Evolutionary conservation across 2,888 invertebrate species (phyloP), one percentile per base, ranked within the genome.

Genomic region (Zonitis immaculata): DNA sequence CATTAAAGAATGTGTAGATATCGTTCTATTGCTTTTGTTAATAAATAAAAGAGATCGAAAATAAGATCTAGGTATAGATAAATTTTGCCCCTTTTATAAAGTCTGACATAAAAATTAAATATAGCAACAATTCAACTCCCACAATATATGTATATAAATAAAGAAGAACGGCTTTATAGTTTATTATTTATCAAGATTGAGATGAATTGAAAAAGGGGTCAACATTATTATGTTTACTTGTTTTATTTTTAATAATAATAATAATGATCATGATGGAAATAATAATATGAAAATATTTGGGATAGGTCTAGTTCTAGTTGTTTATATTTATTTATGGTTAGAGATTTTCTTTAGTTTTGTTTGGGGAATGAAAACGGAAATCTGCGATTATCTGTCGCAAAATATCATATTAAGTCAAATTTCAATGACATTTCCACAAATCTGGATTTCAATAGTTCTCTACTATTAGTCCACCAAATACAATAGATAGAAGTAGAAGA

Each of bases 41-140:
- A 44, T 43, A 46, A 46, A 54, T 49, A 50, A 54, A 50, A 44
- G 50, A 54, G 49, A 49, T 47, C 18, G 39, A 39, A 35, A 47
- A 56, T 57, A 47, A 62, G 64, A 64, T 61, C 59, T 56, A 63
- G 66, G 65, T 65, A 64, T 56, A 63, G 66, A 65, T 65, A 64
- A 62, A 57, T 53, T 59, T 61, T 62, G 47, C 58, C 57, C 60
- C 64, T 60, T 60, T 60, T 64, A 62, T 57, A 64, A 60, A 55
- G 49, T 56, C 64, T 63, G 66, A 66, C 66, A 65, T 54, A 56
- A 62, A 65, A 65, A 66, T 64, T 66, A 65, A 66, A 63, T 59
- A 60, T 56, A 59, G 63, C 58, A 59, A 65, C 65, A 62, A 65
- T 64, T 65, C 66, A 54, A 66, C 65, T 65, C 64, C 64, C 62